phyloP scores from a whole-genome alignment of 2,888 invertebrate species.

The Rapana venosa region DNA sequence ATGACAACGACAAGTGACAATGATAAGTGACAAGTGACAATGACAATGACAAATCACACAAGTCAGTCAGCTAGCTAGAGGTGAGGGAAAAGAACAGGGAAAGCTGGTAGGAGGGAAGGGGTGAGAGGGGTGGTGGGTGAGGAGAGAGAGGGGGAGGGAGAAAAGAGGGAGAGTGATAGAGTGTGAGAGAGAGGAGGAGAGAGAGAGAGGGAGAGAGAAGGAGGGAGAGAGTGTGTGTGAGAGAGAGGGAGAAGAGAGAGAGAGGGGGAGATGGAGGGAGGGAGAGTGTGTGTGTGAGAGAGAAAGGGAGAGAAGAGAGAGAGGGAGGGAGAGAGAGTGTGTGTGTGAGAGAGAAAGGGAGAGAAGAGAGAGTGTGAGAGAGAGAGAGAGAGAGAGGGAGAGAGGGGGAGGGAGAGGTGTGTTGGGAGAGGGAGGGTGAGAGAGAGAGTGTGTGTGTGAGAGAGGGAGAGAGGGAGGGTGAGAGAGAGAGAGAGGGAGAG shows the following conservation, averaged over 20 bases:
- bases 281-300: neutral
- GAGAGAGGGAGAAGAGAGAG: neutral
- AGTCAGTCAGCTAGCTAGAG: too few relatives aligned
- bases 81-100: neutral
- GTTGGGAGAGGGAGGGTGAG: too few relatives aligned
- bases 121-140: too few relatives aligned
- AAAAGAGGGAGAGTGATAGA: neutral
- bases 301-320: neutral
- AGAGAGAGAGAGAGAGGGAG: neutral
- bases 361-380: neutral
- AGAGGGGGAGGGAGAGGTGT: too few relatives aligned
- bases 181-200: neutral
- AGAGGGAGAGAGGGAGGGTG: neutral
- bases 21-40: too few relatives aligned
- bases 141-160: neutral
- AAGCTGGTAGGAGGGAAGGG: neutral
- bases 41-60: too few relatives aligned
- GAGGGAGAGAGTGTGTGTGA: neutral
- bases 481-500: neutral
- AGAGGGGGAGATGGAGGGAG: neutral
- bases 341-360: neutral
- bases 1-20: too few relatives aligned
- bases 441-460: constrained; percentile 15
- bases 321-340: neutral
- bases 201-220: neutral